Conservation (phyloP, 2,113 vertebrate species). For the Thinocorus orbignyianus region DNA sequence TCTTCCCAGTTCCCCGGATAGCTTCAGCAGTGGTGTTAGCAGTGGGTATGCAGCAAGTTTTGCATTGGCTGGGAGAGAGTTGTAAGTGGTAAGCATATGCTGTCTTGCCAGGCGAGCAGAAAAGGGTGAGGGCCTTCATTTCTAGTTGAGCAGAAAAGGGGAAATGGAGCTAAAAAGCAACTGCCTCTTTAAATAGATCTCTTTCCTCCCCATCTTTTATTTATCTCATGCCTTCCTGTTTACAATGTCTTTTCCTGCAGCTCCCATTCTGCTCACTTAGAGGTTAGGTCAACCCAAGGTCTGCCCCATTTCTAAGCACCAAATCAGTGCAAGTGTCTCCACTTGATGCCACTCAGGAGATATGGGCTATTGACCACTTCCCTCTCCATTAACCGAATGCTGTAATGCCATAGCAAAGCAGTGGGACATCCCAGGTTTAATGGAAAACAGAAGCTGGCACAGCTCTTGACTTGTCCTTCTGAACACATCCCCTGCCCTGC, state of each 20-base stretch:
- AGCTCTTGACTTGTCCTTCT: not conserved
- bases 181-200: conserved; percentile 15
- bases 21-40: not conserved
- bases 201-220: not conserved
- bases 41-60: not conserved
- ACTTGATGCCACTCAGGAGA: not conserved
- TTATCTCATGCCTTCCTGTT: conserved; percentile 59
- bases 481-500: not conserved
- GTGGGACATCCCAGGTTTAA: not conserved
- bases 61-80: not conserved
- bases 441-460: not conserved
- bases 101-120: not conserved
- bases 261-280: not conserved
- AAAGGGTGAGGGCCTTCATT: not conserved
- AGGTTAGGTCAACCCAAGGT: conserved; percentile 9
- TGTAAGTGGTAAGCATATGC: not conserved
- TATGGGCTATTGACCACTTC: not conserved
- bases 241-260: not conserved
- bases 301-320: not conserved
- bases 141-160: not conserved
- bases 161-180: not conserved
- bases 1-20: not conserved
- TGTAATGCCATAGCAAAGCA: not conserved
- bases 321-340: not conserved
- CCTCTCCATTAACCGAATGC: not conserved